phyloP scores from a whole-genome alignment of 2,113 vertebrate species.

The Merops nubicus region DNA sequence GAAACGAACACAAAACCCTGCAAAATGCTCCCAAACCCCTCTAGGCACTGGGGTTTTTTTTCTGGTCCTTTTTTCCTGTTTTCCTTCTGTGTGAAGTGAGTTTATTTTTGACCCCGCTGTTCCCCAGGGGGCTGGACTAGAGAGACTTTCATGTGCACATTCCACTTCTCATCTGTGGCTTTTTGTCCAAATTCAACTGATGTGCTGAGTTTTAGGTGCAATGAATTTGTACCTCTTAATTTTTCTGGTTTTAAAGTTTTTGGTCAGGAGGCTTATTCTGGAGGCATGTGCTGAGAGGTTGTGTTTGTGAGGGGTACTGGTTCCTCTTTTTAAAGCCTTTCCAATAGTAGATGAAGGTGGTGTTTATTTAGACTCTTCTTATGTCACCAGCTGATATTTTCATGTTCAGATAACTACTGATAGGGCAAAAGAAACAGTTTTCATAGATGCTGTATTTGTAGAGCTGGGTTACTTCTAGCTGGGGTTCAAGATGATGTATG shows the following conservation, averaged over 20 bases:
- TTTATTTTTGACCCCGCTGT: slow-evolving; percentile 21
- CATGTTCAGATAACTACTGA: background rate
- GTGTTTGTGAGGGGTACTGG: background rate
- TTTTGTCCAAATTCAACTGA: background rate
- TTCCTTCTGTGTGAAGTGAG: slow-evolving; percentile 6
- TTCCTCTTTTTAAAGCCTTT: background rate
- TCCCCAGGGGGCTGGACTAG: background rate
- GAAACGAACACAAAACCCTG: background rate
- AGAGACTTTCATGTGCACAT: background rate
- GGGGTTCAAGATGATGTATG: background rate
- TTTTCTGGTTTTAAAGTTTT: background rate
- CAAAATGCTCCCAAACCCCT: background rate
- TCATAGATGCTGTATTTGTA: background rate
- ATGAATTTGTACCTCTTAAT: background rate
- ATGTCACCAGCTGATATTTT: background rate
- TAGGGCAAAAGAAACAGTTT: background rate
- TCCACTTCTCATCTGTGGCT: background rate
- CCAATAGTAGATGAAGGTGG: background rate
- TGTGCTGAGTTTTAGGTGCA: background rate
- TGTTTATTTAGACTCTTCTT: background rate
- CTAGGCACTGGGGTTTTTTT: background rate
- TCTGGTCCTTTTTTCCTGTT: background rate
- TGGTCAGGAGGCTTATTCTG: background rate
- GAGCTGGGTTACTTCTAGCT: background rate
- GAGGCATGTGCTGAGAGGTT: background rate